Base-by-base conservation (phyloP, 1,140 invertebrate species). In the Notospermus geniculatus region DNA sequence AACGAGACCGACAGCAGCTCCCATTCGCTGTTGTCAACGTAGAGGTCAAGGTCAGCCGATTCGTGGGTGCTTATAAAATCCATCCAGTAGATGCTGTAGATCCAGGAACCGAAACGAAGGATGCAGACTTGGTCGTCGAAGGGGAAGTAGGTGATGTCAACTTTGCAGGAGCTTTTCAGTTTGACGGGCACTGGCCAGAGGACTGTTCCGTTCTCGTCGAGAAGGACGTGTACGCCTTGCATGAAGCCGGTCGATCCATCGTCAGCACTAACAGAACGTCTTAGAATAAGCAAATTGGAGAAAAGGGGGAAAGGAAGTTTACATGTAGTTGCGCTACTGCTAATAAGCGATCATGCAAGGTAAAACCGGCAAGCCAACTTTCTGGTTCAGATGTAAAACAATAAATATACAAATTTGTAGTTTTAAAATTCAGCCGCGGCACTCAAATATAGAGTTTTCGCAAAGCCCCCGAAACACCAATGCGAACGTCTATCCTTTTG, bases 11-110 rank as follows among this genome's bases (percentile, higher is more conserved):
- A 93, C 83, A 97, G 88, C 68, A 98, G 87, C 83, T 95, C 92
- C 96, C 96, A 98, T 86, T 98, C 95, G 76, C 94, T 95, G 82
- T 98, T 98, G 74, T 92, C 92, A 82, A 97, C 93, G 86, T 97
- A 97, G 86, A 91, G 92, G 82, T 90, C 91, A 71, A 95, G 89
- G 84, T 97, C 95, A 9, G 77, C 68, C 0, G 69, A 69, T 39
- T 75, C 66, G 13, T 68, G 61, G 36, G 68, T 69, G 2, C 69
- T 69, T 2, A 60, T 59, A 59, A 84, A 75, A 67, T 83, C 81
- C 22, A 90, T 81, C 69, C 87, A 83, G 5, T 84, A 71, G 1
- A 85, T 85, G 63, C 84, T 80, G 78, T 84, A 84, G 17, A 83
- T 83, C 83, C 83, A 84, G 29, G 80, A 81, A 15, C 83, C 83